Base-by-base conservation (phyloP, 2,888 invertebrate genomes). In the Troilus luridus region DNA sequence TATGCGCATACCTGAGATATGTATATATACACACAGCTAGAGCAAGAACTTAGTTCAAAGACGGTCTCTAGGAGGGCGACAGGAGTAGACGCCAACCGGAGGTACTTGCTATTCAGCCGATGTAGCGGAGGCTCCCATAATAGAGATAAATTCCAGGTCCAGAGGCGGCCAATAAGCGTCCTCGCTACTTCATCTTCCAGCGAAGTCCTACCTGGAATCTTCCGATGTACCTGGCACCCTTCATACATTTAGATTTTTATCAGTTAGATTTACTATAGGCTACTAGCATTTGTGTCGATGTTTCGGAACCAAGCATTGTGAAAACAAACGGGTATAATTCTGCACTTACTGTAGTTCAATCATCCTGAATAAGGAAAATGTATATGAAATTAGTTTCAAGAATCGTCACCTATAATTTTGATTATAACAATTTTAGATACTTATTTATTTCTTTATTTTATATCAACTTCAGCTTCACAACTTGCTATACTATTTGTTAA, bases 111-210 rank as follows among this genome's bases (percentile, higher is more conserved):
- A 81, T 81, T 41, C 81, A 81, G 81, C 9, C 0, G 81, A 81
- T 19, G 81, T 54, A 41, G 19, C 11, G 54, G 81, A 81, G 54
- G 19, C 54, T 81, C 54, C 81, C 81, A 81, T 81, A 81, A 81
- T 54, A 56, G 81, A 81, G 81, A 81, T 81, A 81, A 81, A 81
- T 81, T 81, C 81, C 81, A 81, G 81, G 54, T 54, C 81, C 19
- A 81, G 54, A 21, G 81, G 19, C 54, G 54, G 81, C 54, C 81
- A 81, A 81, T 81, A 81, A 81, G 81, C 81, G 54, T 14, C 81
- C 67, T 27, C 14, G 67, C 67, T 67, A 67, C 67, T 67, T 67
- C 24, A 67, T 67, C 67, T n/a, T 67, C 24, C 24, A 67, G 24
- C 12, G 24, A 27, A 5, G 67, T 67, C 67, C 67, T 67, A 12